Evolutionary conservation across 2,888 invertebrate species (phyloP).

Genomic region (Agrotis ipsilon): DNA sequence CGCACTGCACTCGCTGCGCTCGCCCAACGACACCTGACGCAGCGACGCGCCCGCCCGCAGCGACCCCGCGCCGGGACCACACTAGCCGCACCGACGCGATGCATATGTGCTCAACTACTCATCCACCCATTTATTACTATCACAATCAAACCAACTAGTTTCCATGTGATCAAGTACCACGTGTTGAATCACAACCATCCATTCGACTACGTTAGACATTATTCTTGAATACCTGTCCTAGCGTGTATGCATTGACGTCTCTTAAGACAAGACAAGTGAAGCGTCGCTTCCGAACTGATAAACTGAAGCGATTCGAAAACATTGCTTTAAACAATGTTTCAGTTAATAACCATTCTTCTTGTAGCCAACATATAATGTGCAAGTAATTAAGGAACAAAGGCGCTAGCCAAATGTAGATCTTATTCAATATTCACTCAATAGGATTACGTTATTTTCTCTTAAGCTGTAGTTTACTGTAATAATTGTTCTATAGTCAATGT

Average conservation of each 20-base stretch:
- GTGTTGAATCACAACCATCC: constrained; percentile 14
- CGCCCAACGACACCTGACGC: constrained; percentile 85
- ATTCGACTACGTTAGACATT: constrained; percentile 48
- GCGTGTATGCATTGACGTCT: constrained; percentile 49
- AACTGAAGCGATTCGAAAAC: constrained; percentile 38
- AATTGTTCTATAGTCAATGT: constrained; percentile 85
- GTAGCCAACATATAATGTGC: constrained; percentile 58
- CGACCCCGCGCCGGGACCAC: constrained; percentile 27
- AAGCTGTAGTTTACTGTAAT: constrained; percentile 76
- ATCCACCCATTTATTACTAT: constrained; percentile 11
- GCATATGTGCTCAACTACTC: constrained; percentile 36
- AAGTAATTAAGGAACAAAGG: constrained; percentile 62
- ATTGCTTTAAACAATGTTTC: constrained; percentile 37
- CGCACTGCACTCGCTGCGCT: constrained; percentile 81
- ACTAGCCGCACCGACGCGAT: constrained; percentile 43
- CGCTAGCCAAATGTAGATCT: constrained; percentile 70
- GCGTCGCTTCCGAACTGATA: constrained; percentile 63
- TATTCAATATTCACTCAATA: constrained; percentile 70
- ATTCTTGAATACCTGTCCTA: constrained; percentile 42
- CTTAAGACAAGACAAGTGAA: constrained; percentile 38
- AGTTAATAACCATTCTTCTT: constrained; percentile 46
- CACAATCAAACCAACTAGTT: constrained; percentile 16
- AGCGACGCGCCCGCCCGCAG: constrained; percentile 28
- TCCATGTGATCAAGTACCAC: constrained; percentile 16
- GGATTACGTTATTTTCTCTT: constrained; percentile 68